These are phyloP conservation scores for Mastomys coucha DNA, from an alignment of 2,113 vertebrate species.

Conservation along the genomic window DNA sequence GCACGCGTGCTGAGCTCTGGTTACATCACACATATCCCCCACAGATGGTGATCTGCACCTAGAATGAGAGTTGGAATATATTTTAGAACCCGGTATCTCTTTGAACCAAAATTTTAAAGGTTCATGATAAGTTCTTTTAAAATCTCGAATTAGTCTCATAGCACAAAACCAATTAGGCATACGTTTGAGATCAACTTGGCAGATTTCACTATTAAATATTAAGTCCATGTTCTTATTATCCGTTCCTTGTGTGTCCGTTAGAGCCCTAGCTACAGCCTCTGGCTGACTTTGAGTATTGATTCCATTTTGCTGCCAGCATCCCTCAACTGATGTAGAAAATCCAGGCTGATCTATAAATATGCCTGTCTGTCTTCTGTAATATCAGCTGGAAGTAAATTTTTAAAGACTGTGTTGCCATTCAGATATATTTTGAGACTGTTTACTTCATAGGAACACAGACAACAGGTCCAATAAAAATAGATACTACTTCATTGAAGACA, in stretches of 20 bases:
- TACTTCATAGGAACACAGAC: not conserved
- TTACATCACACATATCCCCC: not conserved
- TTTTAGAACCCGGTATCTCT: conserved; percentile 37
- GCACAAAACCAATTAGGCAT: conserved; percentile 59
- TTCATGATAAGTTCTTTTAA: conserved; percentile 56
- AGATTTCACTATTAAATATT: conserved; percentile 41
- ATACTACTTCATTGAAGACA: not conserved
- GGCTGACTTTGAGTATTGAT: conserved; percentile 77
- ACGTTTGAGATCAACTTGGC: conserved; percentile 53
- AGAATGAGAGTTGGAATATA: not conserved
- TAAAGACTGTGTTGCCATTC: conserved; percentile 46
- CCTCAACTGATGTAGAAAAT: conserved; percentile 74
- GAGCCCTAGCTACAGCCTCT: conserved; percentile 54
- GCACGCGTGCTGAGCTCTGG: not conserved
- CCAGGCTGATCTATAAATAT: conserved; percentile 75
- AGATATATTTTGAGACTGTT: conserved; percentile 53
- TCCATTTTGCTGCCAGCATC: conserved; percentile 73
- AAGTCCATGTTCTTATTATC: conserved; percentile 57
- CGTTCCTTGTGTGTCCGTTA: conserved; percentile 56
- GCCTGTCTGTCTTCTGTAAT: conserved; percentile 47
- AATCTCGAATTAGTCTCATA: conserved; percentile 57
- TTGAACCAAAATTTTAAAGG: conserved; percentile 52
- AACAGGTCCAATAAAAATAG: conserved; percentile 1
- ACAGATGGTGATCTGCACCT: not conserved
- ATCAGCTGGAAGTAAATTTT: conserved; percentile 61